Percentiles rank a stretch among this genome's conserved stretches.
These are phyloP conservation scores for Diceros bicornis DNA, from an alignment of 2,797 vertebrate species.

Conservation along the genomic window DNA sequence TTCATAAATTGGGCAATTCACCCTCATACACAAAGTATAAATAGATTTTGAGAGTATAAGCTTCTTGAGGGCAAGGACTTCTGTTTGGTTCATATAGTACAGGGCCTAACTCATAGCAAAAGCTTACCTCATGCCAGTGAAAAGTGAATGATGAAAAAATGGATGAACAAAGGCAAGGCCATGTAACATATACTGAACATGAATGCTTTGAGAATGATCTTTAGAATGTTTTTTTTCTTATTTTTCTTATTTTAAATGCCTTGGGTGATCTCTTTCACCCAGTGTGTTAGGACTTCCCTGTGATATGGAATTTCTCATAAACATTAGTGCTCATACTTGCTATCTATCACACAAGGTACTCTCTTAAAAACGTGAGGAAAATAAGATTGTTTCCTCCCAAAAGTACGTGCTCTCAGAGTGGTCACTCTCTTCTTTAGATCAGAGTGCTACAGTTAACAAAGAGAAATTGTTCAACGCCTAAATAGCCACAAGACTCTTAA, in stretches of 20 bases:
- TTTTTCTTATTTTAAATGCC: conserved; percentile 28
- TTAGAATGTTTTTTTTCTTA: background rate
- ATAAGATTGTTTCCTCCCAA: background rate
- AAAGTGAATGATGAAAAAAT: background rate
- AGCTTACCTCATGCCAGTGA: background rate
- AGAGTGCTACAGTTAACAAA: conserved; percentile 46
- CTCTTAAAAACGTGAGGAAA: background rate
- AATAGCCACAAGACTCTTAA: conserved; percentile 5
- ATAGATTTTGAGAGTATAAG: background rate
- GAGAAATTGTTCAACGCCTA: background rate
- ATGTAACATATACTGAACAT: no score
- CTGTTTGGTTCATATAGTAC: background rate
- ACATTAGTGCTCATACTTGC: background rate
- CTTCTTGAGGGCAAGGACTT: background rate
- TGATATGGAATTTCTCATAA: background rate
- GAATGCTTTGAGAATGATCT: background rate
- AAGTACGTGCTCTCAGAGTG: background rate
- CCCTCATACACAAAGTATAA: background rate
- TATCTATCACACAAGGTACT: background rate
- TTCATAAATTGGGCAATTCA: background rate
- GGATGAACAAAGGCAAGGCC: background rate
- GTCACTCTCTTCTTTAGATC: conserved; percentile 37
- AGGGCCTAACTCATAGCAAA: background rate
- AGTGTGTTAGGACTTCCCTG: background rate
- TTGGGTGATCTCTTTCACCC: background rate